Base-by-base conservation (phyloP, 2,888 invertebrate species). In the Galerucella pusilla region DNA sequence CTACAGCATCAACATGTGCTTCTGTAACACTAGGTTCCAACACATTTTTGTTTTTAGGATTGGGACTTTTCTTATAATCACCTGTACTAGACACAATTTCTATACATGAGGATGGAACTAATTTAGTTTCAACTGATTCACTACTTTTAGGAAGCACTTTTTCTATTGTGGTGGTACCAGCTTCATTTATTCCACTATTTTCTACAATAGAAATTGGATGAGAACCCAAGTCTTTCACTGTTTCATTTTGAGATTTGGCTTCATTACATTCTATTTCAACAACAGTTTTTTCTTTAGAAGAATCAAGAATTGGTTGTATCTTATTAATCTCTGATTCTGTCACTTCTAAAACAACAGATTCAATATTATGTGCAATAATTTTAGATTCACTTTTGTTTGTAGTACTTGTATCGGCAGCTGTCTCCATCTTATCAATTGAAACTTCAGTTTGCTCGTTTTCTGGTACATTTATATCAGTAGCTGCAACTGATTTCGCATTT, bases 271-370 rank as follows among this genome's bases (percentile, higher is more conserved):
- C 52, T 2, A 46, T 20, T 9, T 52, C n/a, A 54, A 20, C 28
- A 42, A 67, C 63, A 28, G 59, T 65, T n/a, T 59, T 11, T 25
- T 68, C 46, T 45, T 57, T 54, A 63, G 60, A 25, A 57, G 59
- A 25, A 11, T 63, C 71, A 57, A 42, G 25, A 28, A 67, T 54
- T 74, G 46, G 67, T 71, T 54, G 35, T 45, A 52, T 42, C 12
- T 70, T 65, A 70, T n/a, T 54, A 49, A 10, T 1, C 35, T 73
- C 20, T 25, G 67, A 67, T 42, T 14, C 64, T 66, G 61, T 45
- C 45, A 60, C 46, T 73, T 63, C 16, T 2, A n/a, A 35, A 20
- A 67, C 42, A 54, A 71, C 76, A n/a, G 25, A 42, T 69, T 20
- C 14, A 25, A 46, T 25, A 28, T 57, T 65, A 65, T 20, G 35